Conservation (phyloP, 2,113 vertebrate genomes). For the Arvicanthis niloticus region DNA sequence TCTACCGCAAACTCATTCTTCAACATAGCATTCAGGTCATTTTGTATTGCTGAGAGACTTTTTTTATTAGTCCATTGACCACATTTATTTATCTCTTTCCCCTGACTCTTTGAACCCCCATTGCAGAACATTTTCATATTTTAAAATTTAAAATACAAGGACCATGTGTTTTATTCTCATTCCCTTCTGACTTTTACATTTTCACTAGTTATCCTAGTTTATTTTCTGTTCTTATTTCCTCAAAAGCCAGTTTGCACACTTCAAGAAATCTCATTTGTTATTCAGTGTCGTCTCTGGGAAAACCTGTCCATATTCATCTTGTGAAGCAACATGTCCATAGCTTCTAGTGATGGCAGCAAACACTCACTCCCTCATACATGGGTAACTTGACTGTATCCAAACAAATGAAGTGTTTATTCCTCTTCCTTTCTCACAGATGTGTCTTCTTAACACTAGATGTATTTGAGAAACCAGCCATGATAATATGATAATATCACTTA, state of each 20-base stretch:
- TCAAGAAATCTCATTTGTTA: neutral
- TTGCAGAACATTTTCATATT: neutral
- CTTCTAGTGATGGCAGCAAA: neutral
- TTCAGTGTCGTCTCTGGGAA: neutral
- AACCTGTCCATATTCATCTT: neutral
- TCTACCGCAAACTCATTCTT: neutral
- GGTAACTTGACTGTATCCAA: neutral
- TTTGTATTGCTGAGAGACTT: neutral
- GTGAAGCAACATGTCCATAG: neutral
- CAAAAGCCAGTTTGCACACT: neutral
- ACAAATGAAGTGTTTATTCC: neutral
- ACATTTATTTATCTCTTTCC: neutral
- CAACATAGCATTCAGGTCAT: neutral
- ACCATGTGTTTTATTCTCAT: neutral
- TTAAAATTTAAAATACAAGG: neutral
- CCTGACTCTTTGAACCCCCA: neutral
- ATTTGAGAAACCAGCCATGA: slow-evolving; percentile 14
- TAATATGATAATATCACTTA: neutral
- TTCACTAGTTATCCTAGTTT: neutral
- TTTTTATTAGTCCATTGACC: neutral
- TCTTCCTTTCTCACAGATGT: neutral
- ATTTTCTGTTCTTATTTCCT: neutral
- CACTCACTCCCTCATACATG: neutral
- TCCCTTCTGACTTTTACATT: neutral
- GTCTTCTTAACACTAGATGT: neutral